Conservation (phyloP, 1,140 invertebrate genomes). For the Bradysia coprophila region DNA sequence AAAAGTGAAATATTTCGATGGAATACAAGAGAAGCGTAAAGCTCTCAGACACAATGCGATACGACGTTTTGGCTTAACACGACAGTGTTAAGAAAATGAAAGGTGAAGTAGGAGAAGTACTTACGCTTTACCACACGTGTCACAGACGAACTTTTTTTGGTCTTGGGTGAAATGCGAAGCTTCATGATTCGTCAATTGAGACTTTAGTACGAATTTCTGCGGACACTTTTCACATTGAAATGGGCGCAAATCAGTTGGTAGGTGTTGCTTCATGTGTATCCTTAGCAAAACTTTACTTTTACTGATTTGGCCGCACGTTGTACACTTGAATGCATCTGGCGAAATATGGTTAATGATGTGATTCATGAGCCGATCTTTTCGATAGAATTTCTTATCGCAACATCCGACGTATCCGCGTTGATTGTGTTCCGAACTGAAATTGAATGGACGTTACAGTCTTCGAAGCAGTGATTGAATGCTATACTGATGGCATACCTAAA, state of each 20-base stretch:
- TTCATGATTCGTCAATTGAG: slow-evolving; percentile 2
- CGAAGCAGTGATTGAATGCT: too few relatives aligned
- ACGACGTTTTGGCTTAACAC: too few relatives aligned
- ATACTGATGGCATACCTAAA: too few relatives aligned
- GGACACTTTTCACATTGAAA: background rate
- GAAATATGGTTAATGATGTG: slow-evolving; percentile 16
- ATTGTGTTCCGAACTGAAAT: slow-evolving; percentile 10
- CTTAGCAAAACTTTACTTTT: background rate
- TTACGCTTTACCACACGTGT: slow-evolving; percentile 1
- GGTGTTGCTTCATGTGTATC: background rate
- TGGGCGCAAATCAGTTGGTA: background rate
- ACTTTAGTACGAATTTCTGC: slow-evolving; percentile 1
- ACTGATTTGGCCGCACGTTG: background rate
- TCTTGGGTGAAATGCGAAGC: background rate
- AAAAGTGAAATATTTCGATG: too few relatives aligned
- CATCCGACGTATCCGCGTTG: slow-evolving; percentile 15
- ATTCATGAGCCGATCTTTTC: slow-evolving; percentile 15
- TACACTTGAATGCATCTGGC: slow-evolving; percentile 17
- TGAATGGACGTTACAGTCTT: too few relatives aligned
- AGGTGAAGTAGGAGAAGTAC: too few relatives aligned
- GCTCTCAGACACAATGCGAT: too few relatives aligned
- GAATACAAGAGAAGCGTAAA: too few relatives aligned
- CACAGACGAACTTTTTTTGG: slow-evolving; percentile 1
- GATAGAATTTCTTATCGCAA: slow-evolving; percentile 20
- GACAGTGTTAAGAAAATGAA: background rate